Evolutionary conservation across 2,113 vertebrate species (phyloP).

Genomic region (Petroica traversi): DNA sequence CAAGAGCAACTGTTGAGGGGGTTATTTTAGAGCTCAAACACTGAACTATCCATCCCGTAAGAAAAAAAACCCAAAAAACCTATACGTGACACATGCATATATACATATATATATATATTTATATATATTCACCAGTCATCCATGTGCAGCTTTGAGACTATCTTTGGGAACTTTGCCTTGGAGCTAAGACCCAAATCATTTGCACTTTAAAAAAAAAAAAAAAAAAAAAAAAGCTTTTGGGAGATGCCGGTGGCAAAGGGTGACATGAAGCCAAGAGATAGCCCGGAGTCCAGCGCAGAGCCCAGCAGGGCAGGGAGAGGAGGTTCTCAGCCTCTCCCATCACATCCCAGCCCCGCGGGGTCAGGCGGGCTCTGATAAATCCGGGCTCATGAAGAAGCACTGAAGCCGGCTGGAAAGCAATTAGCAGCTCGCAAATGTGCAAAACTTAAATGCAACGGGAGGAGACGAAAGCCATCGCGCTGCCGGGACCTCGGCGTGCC

Average conservation of each 20-base stretch:
- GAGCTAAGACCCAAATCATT: neutral
- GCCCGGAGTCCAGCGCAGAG: fast-evolving
- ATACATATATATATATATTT: neutral
- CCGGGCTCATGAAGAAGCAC: neutral
- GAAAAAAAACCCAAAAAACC: neutral
- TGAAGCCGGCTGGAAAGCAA: neutral
- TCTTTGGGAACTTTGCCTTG: neutral
- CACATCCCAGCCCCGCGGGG: neutral
- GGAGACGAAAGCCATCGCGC: neutral
- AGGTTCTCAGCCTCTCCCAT: neutral
- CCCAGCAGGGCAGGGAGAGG: neutral
- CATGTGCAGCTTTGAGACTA: neutral
- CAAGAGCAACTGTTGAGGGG: neutral
- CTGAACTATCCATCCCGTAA: neutral
- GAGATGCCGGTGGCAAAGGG: neutral
- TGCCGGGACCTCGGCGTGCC: neutral
- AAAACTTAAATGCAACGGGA: neutral
- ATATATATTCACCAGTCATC: neutral
- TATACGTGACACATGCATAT: neutral
- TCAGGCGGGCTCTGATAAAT: neutral
- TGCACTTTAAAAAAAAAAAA: neutral
- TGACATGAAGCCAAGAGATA: fast-evolving
- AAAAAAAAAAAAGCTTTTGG: neutral
- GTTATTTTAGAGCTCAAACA: neutral
- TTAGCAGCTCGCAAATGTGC: neutral